Base-by-base conservation (phyloP, 2,113 vertebrate species). In the Ameiurus melas region DNA sequence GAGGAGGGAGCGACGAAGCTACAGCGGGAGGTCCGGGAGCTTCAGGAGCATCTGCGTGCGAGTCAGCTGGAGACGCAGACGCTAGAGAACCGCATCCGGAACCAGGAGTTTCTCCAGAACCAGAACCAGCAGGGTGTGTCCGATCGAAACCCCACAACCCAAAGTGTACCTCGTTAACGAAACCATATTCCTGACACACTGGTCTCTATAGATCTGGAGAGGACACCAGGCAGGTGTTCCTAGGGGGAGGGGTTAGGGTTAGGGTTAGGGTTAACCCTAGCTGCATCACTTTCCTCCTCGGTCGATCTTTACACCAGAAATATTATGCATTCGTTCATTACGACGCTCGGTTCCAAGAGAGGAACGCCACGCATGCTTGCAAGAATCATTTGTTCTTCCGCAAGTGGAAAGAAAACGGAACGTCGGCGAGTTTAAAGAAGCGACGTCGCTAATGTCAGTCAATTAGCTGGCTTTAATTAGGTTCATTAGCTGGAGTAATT, bases 101-200 rank as follows among this genome's bases (percentile, higher is more conserved):
- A 93, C 64, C 95, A 94, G 84, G 92, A 75, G 0, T 93, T 93
- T 89, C 91, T 96, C 5, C 95, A 96, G 88, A 93, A 79, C 3
- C 95, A 93, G 30, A 95, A 95, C 88, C 92, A 90, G 3, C 93
- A 95, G 19, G 92, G 90, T 95, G 97, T 94, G 94, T 91, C 71
- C 39, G 22, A n/a, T 75, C 17, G 43, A 43, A 43, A 43, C 14
- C 55, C 3, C 55, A 17, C 17, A 57, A 17, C 55, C 12, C 13
- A 17, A 17, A 17, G 55, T 17, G 55, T 16, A 16, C 14, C 13
- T 55, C 13, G 16, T 55, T 16, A 57, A 4, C 55, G 13, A 17
- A 3, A 17, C 0, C 13, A 14, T 57, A 14, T 19, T 57, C 17
- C 55, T 57, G 55, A 17, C 14, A 17, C 55, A 57, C 55, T 17